Percentiles rank a stretch among this genome's conserved stretches.
These are phyloP conservation scores for Ricordea florida DNA, from an alignment of 92 coral and sea anemone genomes.

Conservation along the genomic window DNA sequence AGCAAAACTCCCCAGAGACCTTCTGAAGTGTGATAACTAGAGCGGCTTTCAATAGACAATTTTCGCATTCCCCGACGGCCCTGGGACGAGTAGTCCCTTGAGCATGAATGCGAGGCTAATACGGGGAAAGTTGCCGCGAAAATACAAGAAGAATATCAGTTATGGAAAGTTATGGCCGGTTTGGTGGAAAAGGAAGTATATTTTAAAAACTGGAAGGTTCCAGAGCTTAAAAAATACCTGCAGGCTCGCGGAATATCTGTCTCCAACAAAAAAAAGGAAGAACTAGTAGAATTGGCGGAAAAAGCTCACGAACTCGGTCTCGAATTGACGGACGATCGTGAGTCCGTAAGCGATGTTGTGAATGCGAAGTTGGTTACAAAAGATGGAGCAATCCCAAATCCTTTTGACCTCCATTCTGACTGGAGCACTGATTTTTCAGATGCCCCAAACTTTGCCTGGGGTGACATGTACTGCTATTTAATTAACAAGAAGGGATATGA, in stretches of 20 bases:
- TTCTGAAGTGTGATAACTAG: too few species aligned
- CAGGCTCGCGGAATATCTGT: conserved; percentile 32
- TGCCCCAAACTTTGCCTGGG: conserved; percentile 23
- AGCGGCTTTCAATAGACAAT: too few species aligned
- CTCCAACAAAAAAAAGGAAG: conserved; percentile 23
- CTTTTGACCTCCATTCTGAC: conserved; percentile 25
- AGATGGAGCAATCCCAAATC: conserved; percentile 19
- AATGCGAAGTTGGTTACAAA: conserved; percentile 19
- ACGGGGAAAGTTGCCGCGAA: conserved; percentile 20
- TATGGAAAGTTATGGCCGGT: conserved; percentile 10
- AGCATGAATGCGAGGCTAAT: conserved; percentile 28
- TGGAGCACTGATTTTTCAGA: conserved; percentile 32
- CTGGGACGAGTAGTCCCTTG: conserved; percentile 23
- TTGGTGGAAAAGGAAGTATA: background rate
- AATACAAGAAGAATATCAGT: conserved; percentile 12
- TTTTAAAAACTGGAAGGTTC: conserved; percentile 21
- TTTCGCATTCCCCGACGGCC: too few species aligned
- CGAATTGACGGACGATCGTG: conserved; percentile 2
- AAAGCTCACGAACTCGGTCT: conserved; percentile 26
- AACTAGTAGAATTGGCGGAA: background rate
- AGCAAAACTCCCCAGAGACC: too few species aligned
- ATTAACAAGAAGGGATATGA: conserved; percentile 18
- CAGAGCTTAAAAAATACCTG: conserved; percentile 20
- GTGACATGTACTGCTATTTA: conserved; percentile 20
- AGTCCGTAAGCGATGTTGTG: background rate